These are phyloP conservation scores for Nettapus auritus DNA, from an alignment of 2,113 vertebrate genomes.

Conservation along the genomic window DNA sequence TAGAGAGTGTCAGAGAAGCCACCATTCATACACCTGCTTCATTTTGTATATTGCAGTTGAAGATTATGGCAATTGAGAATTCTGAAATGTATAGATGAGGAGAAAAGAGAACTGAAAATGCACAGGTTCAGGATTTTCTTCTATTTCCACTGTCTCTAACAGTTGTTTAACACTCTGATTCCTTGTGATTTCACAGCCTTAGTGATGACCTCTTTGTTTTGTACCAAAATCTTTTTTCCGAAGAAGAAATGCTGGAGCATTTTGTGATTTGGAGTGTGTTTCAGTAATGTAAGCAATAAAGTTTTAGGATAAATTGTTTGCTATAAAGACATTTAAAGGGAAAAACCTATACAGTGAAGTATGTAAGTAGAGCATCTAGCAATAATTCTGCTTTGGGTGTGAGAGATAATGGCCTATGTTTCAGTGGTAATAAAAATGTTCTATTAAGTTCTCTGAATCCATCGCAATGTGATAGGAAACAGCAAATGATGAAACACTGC, in stretches of 20 bases:
- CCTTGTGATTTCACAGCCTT: not conserved
- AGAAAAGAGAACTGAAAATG: not conserved
- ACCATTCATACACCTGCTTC: not conserved
- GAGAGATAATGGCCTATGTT: slow-evolving; percentile 35
- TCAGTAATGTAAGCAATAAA: slow-evolving; percentile 16
- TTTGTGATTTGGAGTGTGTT: not conserved
- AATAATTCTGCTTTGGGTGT: slow-evolving; percentile 37
- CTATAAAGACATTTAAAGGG: not conserved
- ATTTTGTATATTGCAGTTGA: not conserved
- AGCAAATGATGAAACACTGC: slow-evolving; percentile 36
- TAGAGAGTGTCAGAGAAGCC: not conserved
- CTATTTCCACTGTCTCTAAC: not conserved
- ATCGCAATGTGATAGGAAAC: slow-evolving; percentile 28
- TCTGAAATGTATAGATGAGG: not conserved
- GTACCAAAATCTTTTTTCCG: not conserved
- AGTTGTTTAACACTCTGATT: not conserved
- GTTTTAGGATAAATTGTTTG: slow-evolving; percentile 42
- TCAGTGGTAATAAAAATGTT: slow-evolving; percentile 44
- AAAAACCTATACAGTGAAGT: not conserved
- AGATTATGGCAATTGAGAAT: not conserved
- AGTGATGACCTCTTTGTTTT: not conserved
- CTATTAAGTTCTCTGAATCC: slow-evolving; percentile 55
- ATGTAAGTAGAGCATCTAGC: slow-evolving; percentile 13
- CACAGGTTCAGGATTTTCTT: not conserved
- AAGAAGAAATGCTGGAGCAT: not conserved